Base-by-base conservation (phyloP, 2,113 vertebrate genomes). In the Taurulus bubalis region DNA sequence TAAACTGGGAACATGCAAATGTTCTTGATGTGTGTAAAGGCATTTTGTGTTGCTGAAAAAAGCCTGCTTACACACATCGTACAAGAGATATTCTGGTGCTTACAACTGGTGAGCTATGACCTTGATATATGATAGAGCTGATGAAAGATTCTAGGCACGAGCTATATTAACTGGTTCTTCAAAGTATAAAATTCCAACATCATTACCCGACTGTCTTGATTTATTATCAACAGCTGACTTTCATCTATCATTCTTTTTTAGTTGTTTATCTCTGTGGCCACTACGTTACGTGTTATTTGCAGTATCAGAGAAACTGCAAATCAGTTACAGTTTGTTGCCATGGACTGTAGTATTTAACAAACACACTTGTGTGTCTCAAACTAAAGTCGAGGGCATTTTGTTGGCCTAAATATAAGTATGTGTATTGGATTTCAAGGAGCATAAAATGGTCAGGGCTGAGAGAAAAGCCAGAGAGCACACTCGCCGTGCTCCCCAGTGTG, bases 361-460 rank as follows among this genome's bases (percentile, higher is more conserved):
- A 71, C 71, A 51, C 40, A 73, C 38, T 42, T 60, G 70, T 49
- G 58, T 34, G 76, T 79, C 71, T 87, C 79, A 66, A 62, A 40
- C 40, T 66, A 56, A 85, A 84, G 80, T 86, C 24, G 26, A 6
- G 30, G 69, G 47, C 68, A 82, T 90, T 53, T 92, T 63, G 72
- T 80, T 85, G 78, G 85, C 82, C 89, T 93, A 93, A 91, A 93
- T 93, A 87, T 93, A 94, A 85, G 76, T 4, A n/a, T n/a, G 24
- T 75, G 89, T 86, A 83, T 90, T 89, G 67, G 80, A 91, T 94
- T 94, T 94, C 90, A 90, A 86, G 68, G 40, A 84, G 85, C 63
- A 63, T 84, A 55, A 86, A 87, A 90, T 83, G 77, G 81, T 83
- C 83, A 69, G 80, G 72, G 81, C 65, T 56, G 79, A 87, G 70